Conservation (phyloP, 2,888 invertebrate genomes). For the Andrena flavipes region DNA sequence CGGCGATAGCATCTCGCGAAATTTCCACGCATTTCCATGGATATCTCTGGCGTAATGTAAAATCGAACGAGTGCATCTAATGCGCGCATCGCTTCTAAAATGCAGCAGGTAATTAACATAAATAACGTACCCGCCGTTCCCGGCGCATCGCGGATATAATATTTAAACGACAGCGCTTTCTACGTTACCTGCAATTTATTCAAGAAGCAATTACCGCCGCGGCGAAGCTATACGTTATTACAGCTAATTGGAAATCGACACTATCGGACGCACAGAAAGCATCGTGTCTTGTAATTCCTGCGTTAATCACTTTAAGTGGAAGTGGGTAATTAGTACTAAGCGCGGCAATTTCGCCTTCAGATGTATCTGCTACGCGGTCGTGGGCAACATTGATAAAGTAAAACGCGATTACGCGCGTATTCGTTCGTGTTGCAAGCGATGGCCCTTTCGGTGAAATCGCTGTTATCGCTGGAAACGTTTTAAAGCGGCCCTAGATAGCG, state of each 20-base stretch:
- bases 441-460: conserved; percentile 70
- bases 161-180: conserved; percentile 65
- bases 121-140: conserved; percentile 54
- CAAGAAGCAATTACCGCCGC: conserved; percentile 61
- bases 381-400: conserved; percentile 53
- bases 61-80: conserved; percentile 19
- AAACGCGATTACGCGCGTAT: conserved; percentile 27
- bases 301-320: conserved; percentile 69
- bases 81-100: conserved; percentile 36
- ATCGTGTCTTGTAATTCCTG: conserved; percentile 63
- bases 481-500: background rate
- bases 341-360: conserved; percentile 53
- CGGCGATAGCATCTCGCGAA: background rate
- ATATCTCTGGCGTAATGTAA: background rate
- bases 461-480: conserved; percentile 57
- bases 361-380: conserved; percentile 22
- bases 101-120: conserved; percentile 56
- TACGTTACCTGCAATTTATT: conserved; percentile 65
- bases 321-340: conserved; percentile 66
- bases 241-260: conserved; percentile 71
- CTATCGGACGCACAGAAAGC: conserved; percentile 62
- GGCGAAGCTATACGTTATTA: conserved; percentile 64
- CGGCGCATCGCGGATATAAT: conserved; percentile 41
- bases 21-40: background rate
- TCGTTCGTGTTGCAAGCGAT: conserved; percentile 18